Evolutionary conservation across 2,797 vertebrate genomes (phyloP).

Genomic region (Orientallactaga sibirica): DNA sequence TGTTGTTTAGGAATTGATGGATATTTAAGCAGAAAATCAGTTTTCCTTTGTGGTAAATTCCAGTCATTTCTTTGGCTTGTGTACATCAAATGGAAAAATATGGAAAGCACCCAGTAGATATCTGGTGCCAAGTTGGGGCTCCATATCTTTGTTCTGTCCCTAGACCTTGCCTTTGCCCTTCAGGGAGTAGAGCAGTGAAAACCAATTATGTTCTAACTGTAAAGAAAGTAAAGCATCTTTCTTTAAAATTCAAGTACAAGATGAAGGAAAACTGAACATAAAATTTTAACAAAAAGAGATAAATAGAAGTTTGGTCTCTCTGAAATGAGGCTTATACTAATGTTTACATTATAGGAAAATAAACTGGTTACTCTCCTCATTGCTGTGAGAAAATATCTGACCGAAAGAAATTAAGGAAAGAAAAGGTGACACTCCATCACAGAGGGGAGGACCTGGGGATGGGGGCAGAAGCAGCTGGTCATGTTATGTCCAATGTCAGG

Average conservation of each 20-base stretch:
- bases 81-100: not conserved
- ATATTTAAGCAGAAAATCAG: not conserved
- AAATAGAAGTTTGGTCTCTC: not conserved
- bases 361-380: too few species aligned
- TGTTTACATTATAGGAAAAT: not conserved
- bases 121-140: not conserved
- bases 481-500: too few species aligned
- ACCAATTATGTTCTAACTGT: not conserved
- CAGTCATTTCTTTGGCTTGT: not conserved
- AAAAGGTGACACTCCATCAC: too few species aligned
- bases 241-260: constrained; percentile 10
- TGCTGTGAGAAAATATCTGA: too few species aligned
- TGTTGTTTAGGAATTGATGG: not conserved
- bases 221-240: not conserved
- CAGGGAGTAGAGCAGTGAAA: not conserved
- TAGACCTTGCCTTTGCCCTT: not conserved
- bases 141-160: not conserved
- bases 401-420: too few species aligned
- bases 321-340: not conserved
- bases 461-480: too few species aligned
- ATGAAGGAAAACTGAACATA: not conserved
- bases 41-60: constrained; percentile 7
- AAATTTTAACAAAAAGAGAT: not conserved
- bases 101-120: not conserved
- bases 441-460: too few species aligned